phyloP scores from a whole-genome alignment of 2,888 invertebrate genomes.

The Sinelater perroti region DNA sequence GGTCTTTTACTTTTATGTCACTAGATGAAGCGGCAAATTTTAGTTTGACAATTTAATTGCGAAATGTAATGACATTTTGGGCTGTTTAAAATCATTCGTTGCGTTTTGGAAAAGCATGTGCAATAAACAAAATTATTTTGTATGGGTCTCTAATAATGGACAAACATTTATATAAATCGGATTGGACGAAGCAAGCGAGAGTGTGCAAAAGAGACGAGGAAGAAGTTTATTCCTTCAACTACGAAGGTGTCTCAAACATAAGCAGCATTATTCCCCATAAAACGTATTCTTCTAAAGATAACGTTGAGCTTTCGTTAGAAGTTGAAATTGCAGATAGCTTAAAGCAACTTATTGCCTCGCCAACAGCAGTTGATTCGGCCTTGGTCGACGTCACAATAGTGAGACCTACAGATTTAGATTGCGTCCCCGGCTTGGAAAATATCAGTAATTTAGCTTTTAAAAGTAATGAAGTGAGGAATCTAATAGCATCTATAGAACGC shows the following conservation, averaged over 20 bases:
- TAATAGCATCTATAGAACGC: slow-evolving; percentile 49
- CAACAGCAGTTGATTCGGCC: slow-evolving; percentile 49
- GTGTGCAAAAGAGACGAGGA: slow-evolving; percentile 13
- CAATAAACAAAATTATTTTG: slow-evolving; percentile 1
- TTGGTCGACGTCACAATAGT: slow-evolving; percentile 56
- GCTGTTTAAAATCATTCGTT: not conserved
- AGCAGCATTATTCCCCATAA: not conserved
- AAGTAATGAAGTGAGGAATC: slow-evolving; percentile 42
- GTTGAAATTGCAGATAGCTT: slow-evolving; percentile 55
- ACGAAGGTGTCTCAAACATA: slow-evolving; percentile 17
- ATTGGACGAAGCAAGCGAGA: not conserved
- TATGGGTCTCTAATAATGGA: slow-evolving; percentile 13
- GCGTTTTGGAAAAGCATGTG: not conserved
- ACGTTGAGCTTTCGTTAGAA: slow-evolving; percentile 52
- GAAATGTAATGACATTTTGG: slow-evolving; percentile 14
- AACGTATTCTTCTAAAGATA: slow-evolving; percentile 17
- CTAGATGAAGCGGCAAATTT: slow-evolving; percentile 6
- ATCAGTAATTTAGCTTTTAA: not conserved
- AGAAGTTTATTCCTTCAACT: slow-evolving; percentile 28
- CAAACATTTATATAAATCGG: not conserved
- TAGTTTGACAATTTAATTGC: slow-evolving; percentile 20
- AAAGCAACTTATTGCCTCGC: slow-evolving; percentile 49
- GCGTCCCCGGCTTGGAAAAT: not conserved
- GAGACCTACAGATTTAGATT: slow-evolving; percentile 48
- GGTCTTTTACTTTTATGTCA: too few relatives aligned